These are phyloP conservation scores for Drosophila trichaetosa DNA, from an alignment of 2,888 invertebrate genomes.

Conservation along the genomic window DNA sequence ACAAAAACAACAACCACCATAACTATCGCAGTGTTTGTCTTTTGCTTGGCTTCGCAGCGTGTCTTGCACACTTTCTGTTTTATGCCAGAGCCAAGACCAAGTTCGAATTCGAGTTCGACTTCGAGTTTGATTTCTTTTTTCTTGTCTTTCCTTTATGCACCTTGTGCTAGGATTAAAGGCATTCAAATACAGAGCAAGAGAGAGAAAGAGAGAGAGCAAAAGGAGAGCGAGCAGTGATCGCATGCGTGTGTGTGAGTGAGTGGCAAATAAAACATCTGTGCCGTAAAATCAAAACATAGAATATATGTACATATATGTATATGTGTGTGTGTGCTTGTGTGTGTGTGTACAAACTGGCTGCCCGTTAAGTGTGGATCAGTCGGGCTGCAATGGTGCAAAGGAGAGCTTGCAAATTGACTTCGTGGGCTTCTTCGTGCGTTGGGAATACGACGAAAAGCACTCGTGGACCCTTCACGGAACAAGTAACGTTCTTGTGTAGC, in stretches of 20 bases:
- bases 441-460: slow-evolving; percentile 7
- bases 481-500: slow-evolving; percentile 50
- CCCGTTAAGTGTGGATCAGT: slow-evolving; percentile 61
- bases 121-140: slow-evolving; percentile 8
- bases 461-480: slow-evolving; percentile 69
- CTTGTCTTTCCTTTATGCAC: slow-evolving; percentile 54
- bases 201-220: slow-evolving; percentile 8
- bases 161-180: slow-evolving; percentile 81
- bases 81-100: slow-evolving; percentile 42
- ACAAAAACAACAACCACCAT: slow-evolving; percentile 47
- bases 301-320: slow-evolving; percentile 21
- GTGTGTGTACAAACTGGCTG: slow-evolving; percentile 27
- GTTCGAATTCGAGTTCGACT: slow-evolving; percentile 6
- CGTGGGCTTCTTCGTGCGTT: slow-evolving; percentile 48
- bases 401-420: slow-evolving; percentile 76
- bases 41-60: slow-evolving; percentile 70
- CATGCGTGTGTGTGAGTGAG: slow-evolving; percentile 36
- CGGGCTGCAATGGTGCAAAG: slow-evolving; percentile 43
- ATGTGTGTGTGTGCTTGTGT: background rate
- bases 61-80: slow-evolving; percentile 80
- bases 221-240: slow-evolving; percentile 47
- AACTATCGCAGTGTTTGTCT: slow-evolving; percentile 54
- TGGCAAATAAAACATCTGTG: slow-evolving; percentile 78
- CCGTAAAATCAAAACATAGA: slow-evolving; percentile 77
- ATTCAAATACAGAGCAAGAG: slow-evolving; percentile 59